Evolutionary conservation across 1,140 invertebrate species (phyloP).

Genomic region (Ericerus pela): DNA sequence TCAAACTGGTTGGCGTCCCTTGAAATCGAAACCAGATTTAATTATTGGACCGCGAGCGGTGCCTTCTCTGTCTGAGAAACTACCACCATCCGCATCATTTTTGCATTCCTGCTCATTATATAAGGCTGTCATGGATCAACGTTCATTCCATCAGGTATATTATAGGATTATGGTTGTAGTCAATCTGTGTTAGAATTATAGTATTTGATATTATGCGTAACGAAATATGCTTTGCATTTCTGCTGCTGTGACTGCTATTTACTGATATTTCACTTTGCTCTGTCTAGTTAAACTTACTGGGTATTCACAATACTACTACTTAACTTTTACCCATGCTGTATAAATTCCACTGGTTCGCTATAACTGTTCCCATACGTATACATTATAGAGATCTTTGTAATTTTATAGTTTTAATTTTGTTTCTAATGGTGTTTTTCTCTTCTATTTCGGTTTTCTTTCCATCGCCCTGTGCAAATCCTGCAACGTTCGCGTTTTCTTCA

Average conservation of each 20-base stretch:
- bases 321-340: background rate
- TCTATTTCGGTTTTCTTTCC: too few relatives aligned
- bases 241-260: background rate
- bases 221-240: background rate
- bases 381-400: background rate
- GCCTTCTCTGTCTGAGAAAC: background rate
- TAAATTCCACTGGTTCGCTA: background rate
- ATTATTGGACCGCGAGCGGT: background rate
- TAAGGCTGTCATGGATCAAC: background rate
- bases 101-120: background rate
- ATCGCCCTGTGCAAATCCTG: too few relatives aligned
- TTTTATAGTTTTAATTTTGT: background rate
- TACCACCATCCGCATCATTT: background rate
- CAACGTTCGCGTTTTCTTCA: background rate
- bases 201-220: background rate
- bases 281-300: background rate
- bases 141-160: background rate
- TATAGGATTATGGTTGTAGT: too few relatives aligned
- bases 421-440: background rate
- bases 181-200: too few relatives aligned
- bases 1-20: background rate
- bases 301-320: background rate
- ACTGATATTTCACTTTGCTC: background rate
- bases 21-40: background rate
- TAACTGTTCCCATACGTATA: background rate